These are phyloP conservation scores for Pseudorectes ferrugineus DNA, from an alignment of 2,113 vertebrate genomes.

Conservation along the genomic window DNA sequence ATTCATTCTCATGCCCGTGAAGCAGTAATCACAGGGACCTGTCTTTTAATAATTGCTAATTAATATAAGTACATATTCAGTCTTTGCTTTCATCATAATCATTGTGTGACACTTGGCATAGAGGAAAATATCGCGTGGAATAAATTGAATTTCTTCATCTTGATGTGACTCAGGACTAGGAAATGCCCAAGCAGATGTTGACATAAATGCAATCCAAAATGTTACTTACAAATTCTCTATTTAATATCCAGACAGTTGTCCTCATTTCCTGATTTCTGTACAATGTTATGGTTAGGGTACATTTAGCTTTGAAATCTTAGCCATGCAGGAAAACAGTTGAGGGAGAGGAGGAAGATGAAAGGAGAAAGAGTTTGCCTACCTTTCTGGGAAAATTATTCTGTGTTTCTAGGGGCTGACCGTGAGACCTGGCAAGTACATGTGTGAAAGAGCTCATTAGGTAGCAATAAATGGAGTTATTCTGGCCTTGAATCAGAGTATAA, in stretches of 20 bases:
- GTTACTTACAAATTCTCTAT: background rate
- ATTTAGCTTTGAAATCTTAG: background rate
- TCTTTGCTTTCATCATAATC: conserved; percentile 5
- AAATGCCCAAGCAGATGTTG: background rate
- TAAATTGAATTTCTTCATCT: background rate
- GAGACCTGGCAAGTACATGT: background rate
- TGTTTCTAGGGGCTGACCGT: background rate
- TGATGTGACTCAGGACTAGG: background rate
- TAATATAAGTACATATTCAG: conserved; percentile 14
- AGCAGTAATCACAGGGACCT: conserved; percentile 13
- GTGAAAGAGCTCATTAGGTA: background rate
- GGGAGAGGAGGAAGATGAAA: background rate
- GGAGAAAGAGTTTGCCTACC: background rate
- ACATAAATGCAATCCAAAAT: background rate
- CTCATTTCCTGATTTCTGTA: background rate
- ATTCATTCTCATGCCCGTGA: conserved; percentile 6
- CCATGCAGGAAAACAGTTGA: background rate
- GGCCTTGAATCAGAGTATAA: background rate
- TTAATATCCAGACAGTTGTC: background rate
- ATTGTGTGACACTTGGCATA: background rate
- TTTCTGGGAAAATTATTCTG: background rate
- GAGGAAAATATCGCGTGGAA: background rate
- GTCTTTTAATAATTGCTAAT: conserved; percentile 47
- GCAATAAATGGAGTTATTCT: background rate
- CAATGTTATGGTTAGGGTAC: rapidly evolving